phyloP scores from a whole-genome alignment of 92 coral and sea anemone genomes.

The Heteractis magnifica region DNA sequence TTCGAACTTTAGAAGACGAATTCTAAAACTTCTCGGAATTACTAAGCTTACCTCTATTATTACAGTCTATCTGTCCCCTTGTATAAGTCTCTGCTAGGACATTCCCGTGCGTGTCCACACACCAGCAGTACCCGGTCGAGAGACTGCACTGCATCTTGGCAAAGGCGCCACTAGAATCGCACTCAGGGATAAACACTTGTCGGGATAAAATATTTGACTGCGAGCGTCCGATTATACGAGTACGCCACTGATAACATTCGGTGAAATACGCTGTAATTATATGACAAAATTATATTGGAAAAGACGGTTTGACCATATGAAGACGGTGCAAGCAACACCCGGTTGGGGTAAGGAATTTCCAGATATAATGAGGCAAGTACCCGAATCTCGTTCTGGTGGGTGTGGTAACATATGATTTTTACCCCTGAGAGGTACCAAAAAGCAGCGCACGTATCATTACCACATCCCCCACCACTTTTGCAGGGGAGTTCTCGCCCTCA shows the following conservation, averaged over 20 bases:
- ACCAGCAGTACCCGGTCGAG: slow-evolving; percentile 86
- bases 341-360: too few species aligned
- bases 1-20: neutral
- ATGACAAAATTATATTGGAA: neutral
- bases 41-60: slow-evolving; percentile 41
- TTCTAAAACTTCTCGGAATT: too few species aligned
- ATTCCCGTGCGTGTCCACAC: slow-evolving; percentile 76
- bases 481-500: too few species aligned
- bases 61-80: slow-evolving; percentile 60
- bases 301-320: too few species aligned
- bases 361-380: neutral
- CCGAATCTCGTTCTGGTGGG: neutral
- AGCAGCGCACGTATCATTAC: neutral
- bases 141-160: slow-evolving; percentile 68
- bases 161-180: slow-evolving; percentile 58
- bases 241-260: slow-evolving; percentile 30
- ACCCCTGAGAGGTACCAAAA: too few species aligned
- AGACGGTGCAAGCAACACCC: too few species aligned
- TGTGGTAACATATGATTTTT: too few species aligned
- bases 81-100: slow-evolving; percentile 54
- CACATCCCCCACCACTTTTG: too few species aligned
- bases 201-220: neutral
- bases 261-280: slow-evolving; percentile 24
- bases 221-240: slow-evolving; percentile 21
- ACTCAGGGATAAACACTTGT: slow-evolving; percentile 59